phyloP scores from a whole-genome alignment of 2,888 invertebrate species.

The Alentia gelatinosa region DNA sequence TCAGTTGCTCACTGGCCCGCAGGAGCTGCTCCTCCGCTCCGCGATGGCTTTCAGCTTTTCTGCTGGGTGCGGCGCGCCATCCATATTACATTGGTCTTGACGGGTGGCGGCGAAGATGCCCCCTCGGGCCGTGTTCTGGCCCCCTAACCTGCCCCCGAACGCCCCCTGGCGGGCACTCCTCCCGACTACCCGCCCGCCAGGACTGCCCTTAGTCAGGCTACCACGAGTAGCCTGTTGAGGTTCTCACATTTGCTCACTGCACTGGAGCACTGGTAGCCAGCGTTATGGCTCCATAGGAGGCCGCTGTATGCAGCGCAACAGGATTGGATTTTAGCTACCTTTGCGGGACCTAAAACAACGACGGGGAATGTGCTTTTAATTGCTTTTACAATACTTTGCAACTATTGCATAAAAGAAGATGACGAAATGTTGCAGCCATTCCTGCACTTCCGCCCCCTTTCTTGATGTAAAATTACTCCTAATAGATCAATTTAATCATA shows the following conservation, averaged over 20 bases:
- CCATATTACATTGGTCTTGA: neutral
- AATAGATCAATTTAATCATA: too few relatives aligned
- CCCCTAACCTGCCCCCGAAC: neutral
- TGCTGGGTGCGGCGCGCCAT: neutral
- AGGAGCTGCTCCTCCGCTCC: neutral
- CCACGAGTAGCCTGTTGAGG: constrained; percentile 26
- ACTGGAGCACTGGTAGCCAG: neutral
- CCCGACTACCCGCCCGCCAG: neutral
- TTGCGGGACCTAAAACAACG: too few relatives aligned
- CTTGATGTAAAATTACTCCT: too few relatives aligned
- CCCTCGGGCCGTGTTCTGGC: neutral
- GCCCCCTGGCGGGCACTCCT: neutral
- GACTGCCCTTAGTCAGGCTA: neutral
- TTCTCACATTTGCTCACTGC: neutral
- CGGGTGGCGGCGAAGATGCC: neutral
- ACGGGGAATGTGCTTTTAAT: too few relatives aligned
- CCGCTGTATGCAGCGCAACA: neutral
- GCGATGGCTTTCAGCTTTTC: neutral
- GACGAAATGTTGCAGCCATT: too few relatives aligned
- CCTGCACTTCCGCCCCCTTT: too few relatives aligned
- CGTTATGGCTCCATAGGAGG: neutral
- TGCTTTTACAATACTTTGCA: too few relatives aligned
- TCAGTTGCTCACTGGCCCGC: too few relatives aligned
- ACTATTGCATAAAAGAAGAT: too few relatives aligned
- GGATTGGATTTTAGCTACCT: too few relatives aligned